These are phyloP conservation scores for Neelides sp. DNA, from an alignment of 1,140 invertebrate species.

Conservation along the genomic window DNA sequence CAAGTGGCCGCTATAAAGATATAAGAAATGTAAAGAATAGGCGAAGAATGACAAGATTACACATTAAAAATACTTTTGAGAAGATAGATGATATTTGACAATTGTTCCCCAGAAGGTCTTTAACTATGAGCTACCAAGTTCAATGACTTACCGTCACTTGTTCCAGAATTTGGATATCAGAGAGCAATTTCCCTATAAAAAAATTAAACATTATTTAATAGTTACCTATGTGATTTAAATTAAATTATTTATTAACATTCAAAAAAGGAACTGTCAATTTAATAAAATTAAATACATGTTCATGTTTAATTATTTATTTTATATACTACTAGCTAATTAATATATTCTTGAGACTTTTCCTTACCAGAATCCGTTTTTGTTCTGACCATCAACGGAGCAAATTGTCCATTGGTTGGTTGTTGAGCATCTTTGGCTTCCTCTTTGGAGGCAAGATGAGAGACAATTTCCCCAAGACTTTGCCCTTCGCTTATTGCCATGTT, in stretches of 20 bases:
- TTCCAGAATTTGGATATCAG: conserved; percentile 30
- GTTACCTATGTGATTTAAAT: background rate
- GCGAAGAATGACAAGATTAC: background rate
- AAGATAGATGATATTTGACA: background rate
- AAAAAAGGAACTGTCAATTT: no score
- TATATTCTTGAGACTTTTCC: conserved; percentile 45
- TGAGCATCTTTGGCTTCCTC: conserved; percentile 42
- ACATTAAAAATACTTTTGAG: background rate
- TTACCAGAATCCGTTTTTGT: conserved; percentile 73
- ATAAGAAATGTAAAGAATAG: background rate
- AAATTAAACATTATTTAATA: background rate
- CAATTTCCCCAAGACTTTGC: background rate
- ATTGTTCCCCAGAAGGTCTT: background rate
- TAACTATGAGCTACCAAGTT: background rate
- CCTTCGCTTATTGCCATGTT: background rate
- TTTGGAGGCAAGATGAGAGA: conserved; percentile 4
- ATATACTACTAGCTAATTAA: background rate
- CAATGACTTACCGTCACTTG: conserved; percentile 27
- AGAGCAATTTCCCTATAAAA: conserved; percentile 18
- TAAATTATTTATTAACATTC: no score
- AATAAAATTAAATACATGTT: background rate
- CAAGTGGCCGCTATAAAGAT: background rate
- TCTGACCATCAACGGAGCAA: conserved; percentile 60
- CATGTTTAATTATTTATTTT: background rate
- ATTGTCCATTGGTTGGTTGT: conserved; percentile 52